Percentiles rank a stretch among this genome's conserved stretches.
These are phyloP conservation scores for Ectemnius cavifrons DNA, from an alignment of 2,888 invertebrate genomes.

Conservation along the genomic window DNA sequence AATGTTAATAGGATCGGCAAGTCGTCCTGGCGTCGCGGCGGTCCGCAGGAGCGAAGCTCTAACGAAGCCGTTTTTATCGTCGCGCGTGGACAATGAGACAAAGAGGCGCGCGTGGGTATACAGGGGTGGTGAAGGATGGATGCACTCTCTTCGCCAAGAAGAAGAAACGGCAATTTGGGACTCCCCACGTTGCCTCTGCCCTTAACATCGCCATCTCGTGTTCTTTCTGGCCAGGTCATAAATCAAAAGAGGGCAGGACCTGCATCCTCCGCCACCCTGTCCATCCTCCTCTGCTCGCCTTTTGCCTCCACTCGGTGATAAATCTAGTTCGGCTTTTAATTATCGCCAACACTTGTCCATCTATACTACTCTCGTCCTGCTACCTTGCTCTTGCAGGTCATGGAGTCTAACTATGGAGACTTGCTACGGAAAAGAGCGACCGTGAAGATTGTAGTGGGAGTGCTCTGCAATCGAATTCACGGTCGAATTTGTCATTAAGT, in stretches of 20 bases:
- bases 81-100: slow-evolving; percentile 41
- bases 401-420: too few relatives aligned
- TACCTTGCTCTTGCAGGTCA: too few relatives aligned
- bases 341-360: slow-evolving; percentile 14
- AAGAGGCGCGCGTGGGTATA: slow-evolving; percentile 47
- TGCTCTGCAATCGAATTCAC: too few relatives aligned
- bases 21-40: too few relatives aligned
- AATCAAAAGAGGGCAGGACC: slow-evolving; percentile 50
- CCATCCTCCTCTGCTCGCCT: slow-evolving; percentile 1
- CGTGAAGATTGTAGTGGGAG: too few relatives aligned
- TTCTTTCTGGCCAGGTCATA: slow-evolving; percentile 46
- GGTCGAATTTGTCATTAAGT: too few relatives aligned
- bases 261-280: slow-evolving; percentile 27
- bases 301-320: slow-evolving; percentile 21
- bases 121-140: slow-evolving; percentile 53
- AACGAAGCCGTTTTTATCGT: slow-evolving; percentile 37
- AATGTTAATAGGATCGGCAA: too few relatives aligned
- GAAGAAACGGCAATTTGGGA: slow-evolving; percentile 61
- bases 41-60: neutral
- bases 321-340: slow-evolving; percentile 43
- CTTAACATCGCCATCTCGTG: slow-evolving; percentile 59
- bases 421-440: too few relatives aligned
- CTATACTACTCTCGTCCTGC: neutral
- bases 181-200: slow-evolving; percentile 57
- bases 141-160: slow-evolving; percentile 21